These are phyloP conservation scores for Peromyscus polionotus DNA, from an alignment of 2,113 vertebrate species.

Conservation along the genomic window DNA sequence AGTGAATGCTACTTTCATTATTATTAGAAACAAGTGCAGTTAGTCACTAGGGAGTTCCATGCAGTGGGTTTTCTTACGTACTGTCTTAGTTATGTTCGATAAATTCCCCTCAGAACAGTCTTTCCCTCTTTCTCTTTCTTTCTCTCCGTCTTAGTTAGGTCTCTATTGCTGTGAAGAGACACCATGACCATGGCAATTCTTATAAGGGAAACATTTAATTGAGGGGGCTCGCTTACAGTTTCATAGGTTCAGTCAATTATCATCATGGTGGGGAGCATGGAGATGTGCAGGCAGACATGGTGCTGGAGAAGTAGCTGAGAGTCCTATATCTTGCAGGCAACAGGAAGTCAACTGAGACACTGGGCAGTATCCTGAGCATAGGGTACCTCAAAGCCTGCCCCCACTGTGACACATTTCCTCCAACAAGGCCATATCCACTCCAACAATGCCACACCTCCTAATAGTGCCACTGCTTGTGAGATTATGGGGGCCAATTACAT, in stretches of 20 bases:
- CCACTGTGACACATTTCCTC: background rate
- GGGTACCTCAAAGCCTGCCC: background rate
- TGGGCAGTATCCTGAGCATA: background rate
- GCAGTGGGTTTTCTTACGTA: background rate
- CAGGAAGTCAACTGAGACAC: background rate
- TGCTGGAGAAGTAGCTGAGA: background rate
- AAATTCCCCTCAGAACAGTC: background rate
- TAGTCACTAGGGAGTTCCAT: background rate
- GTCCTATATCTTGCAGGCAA: background rate
- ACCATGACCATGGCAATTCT: background rate
- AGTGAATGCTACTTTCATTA: slow-evolving; percentile 12
- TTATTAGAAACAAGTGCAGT: background rate
- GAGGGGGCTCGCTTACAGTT: background rate
- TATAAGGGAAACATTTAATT: background rate
- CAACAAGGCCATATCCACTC: background rate
- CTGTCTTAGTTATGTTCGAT: background rate
- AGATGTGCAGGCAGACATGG: background rate
- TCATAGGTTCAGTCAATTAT: background rate
- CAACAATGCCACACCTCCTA: background rate
- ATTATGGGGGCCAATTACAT: background rate
- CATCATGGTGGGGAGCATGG: background rate
- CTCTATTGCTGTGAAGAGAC: background rate
- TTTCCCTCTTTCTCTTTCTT: too few relatives aligned
- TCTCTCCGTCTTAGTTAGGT: background rate
- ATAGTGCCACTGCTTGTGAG: background rate